Evolutionary conservation across 2,797 vertebrate species (phyloP), one percentile per base, ranked within the genome.

Genomic region (Clarias fuscus): DNA sequence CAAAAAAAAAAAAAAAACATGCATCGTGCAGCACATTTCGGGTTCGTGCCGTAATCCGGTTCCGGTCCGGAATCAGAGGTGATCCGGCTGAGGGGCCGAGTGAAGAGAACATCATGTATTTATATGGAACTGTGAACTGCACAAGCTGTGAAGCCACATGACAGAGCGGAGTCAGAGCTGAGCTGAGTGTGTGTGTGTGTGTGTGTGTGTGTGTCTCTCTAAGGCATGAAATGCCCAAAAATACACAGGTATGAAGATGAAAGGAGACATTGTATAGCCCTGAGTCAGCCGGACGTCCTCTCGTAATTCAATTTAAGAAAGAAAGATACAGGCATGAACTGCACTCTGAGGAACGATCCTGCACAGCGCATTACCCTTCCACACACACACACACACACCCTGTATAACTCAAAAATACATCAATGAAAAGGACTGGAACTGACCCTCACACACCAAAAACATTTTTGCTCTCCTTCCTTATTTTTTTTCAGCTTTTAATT

Each of bases 81-180:
- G 24, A 53, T 37, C 59, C 53, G 5, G 18, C n/a, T 8, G 17
- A 64, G 18, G n/a, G 58, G 8, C 71, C 53, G 27, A 84, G 48
- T n/a, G 37, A 76, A 76, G 61, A 27, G 37, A 15, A 30, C 33
- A 53, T 33, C 17, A 33, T n/a, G 64, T 84, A 75, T 75, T 84
- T 20, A 84, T 76, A 14, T 64, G 59, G 59, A 80, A 40, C 58
- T 6, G 58, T 18, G 76, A 78, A 79, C 33, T 80, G 61, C 61
- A 64, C n/a, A 67, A 84, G 72, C 83, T 67, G 83, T 64, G 83
- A 84, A 73, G 70, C 58, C 11, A 53, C 61, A 76, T 65, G 83
- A 84, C 53, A 0, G 72, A 73, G 70, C 24, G 48, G 2, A 73
- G 37, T 64, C 58, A 20, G 59, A 37, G 8, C 56, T 58, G 7